Evolutionary conservation across 2,113 vertebrate genomes (phyloP), one percentile per base, ranked within the genome.

Genomic region (Steatornis caripensis): DNA sequence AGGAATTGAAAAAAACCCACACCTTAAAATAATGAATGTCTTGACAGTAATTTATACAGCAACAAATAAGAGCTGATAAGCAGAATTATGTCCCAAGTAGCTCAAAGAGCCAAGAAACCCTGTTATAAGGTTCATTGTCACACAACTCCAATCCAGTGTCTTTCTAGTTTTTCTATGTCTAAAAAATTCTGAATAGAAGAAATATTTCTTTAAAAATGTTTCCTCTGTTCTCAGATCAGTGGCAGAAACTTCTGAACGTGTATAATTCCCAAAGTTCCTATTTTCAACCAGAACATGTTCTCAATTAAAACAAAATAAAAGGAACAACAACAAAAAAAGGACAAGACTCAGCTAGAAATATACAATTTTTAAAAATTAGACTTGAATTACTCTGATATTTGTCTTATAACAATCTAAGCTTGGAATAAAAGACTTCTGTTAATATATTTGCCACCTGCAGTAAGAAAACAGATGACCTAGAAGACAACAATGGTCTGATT

Each of bases 271-370:
- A 24, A 18, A 72, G 15, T 41, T 45, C 11, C 21, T 41, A 3
- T 37, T 81, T 39, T 77, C 39, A 74, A 55, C 4, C 3, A 65
- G 23, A 80, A 10, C 17, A 57, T 30, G 1, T 26, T 72, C 9
- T 48, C 13, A 54, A 37, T 53, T 49, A 79, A 41, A 36, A 14
- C 1, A 66, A 71, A 94, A 65, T 10, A 34, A 69, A 81, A 62
- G 9, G 15, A 53, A 22, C 5, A 19, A 4, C 18, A 26, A 8
- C 10, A 0, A 39, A 22, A 20, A 21, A 34, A 4, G 1, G 2
- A 57, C 0, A 0, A 43, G 16, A n/a, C 7, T 39, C 10, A 48
- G 3, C 15, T 29, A 74, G 43, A 55, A 92, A 2, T 3, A 29
- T 43, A 58, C 5, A 5, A 36, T 43, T 12, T 51, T 64, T 54